phyloP scores from a whole-genome alignment of 1,140 invertebrate genomes.

The Sinonovacula constricta region DNA sequence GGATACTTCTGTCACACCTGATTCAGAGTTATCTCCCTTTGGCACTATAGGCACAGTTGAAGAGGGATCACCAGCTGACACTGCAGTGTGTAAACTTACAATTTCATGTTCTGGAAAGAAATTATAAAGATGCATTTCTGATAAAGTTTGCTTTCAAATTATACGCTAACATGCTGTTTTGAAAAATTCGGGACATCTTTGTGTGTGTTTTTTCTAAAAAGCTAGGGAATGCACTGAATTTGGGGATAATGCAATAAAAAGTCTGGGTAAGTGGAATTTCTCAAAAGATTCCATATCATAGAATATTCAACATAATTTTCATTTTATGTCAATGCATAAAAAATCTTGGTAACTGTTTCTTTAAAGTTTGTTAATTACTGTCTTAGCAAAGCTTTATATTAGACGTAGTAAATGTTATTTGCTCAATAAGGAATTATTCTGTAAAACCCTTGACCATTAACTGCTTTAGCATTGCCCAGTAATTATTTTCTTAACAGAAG shows the following conservation, averaged over 20 bases:
- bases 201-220: not conserved
- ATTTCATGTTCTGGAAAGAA: too few species aligned
- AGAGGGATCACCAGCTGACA: constrained; percentile 88
- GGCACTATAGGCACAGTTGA: constrained; percentile 86
- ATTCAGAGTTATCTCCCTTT: constrained; percentile 80
- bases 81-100: constrained; percentile 82
- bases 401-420: too few species aligned
- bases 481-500: not conserved
- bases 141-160: not conserved
- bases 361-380: too few species aligned
- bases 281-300: not conserved
- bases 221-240: not conserved
- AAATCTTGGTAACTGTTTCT: too few species aligned
- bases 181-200: not conserved
- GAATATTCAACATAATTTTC: not conserved
- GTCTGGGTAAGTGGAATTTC: not conserved
- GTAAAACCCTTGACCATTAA: not conserved
- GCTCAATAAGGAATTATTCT: not conserved
- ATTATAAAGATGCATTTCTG: too few species aligned
- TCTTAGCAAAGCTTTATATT: too few species aligned
- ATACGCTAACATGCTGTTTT: not conserved
- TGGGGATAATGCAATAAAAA: not conserved
- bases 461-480: not conserved
- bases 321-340: too few species aligned
- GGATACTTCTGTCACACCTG: constrained; percentile 16